Evolutionary conservation across 2,797 vertebrate species (phyloP).

Genomic region (Craterocephalus amniculus): DNA sequence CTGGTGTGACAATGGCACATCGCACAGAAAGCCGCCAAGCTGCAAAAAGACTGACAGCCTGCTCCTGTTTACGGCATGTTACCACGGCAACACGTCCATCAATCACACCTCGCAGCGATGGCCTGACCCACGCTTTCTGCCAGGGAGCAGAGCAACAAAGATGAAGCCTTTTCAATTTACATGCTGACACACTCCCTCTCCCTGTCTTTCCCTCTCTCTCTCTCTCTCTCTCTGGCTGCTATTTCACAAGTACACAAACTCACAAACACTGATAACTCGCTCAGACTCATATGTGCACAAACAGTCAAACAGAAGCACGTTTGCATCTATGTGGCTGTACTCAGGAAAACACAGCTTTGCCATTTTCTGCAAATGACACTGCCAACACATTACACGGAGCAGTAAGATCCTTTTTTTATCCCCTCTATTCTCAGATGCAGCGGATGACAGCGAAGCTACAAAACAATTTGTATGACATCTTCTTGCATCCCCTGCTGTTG

Average conservation of each 20-base stretch:
- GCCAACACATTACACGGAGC: conserved; percentile 55
- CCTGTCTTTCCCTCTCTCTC: conserved; percentile 42
- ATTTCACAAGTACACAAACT: conserved; percentile 72
- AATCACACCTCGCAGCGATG: conserved; percentile 81
- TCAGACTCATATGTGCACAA: conserved; percentile 40
- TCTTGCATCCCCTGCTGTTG: conserved; percentile 11
- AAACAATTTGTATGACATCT: conserved; percentile 57
- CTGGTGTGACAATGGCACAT: conserved; percentile 84
- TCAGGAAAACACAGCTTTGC: conserved; percentile 60
- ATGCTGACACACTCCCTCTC: conserved; percentile 73
- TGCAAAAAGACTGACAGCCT: conserved; percentile 82
- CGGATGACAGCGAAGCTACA: conserved; percentile 51
- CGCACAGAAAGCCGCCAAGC: conserved; percentile 73
- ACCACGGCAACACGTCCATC: conserved; percentile 81
- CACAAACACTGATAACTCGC: conserved; percentile 49
- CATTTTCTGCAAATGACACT: conserved; percentile 71
- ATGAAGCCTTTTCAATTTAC: conserved; percentile 82
- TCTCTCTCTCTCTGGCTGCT: conserved; percentile 46
- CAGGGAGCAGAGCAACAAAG: conserved; percentile 77
- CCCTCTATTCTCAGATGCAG: conserved; percentile 49
- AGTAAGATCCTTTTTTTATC: conserved; percentile 52
- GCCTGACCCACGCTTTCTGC: conserved; percentile 82
- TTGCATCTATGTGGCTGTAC: conserved; percentile 58
- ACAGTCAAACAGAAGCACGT: conserved; percentile 69
- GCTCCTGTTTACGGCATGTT: conserved; percentile 81